A percentile compares a stretch with the other conserved stretches of the same genome.
Evolutionary conservation across 2,797 vertebrate genomes (phyloP).

Genomic region (Chaunax sp.): DNA sequence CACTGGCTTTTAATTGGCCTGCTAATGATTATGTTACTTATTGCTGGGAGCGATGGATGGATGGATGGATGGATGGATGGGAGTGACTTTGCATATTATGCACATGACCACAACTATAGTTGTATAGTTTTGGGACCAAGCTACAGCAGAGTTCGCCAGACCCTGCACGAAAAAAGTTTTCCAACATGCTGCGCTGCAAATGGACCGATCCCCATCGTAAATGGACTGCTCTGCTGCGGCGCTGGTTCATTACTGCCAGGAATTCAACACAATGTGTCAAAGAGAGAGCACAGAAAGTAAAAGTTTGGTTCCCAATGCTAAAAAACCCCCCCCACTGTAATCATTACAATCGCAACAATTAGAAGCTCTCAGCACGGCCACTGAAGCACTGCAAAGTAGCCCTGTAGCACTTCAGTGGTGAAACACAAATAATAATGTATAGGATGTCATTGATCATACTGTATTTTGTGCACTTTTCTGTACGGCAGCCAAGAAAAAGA

Average conservation of each 20-base stretch:
- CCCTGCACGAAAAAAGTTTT: constrained; percentile 36
- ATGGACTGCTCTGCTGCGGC: constrained; percentile 33
- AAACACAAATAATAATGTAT: constrained; percentile 11
- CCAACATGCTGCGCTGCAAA: constrained; percentile 55
- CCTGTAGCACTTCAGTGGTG: constrained; percentile 1
- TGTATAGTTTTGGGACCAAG: constrained; percentile 25
- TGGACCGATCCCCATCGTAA: constrained; percentile 40
- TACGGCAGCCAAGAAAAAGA: constrained; percentile 16
- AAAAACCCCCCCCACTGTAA: constrained; percentile 17
- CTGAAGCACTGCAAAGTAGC: constrained; percentile 18
- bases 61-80: constrained; percentile 29
- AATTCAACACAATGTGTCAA: constrained; percentile 17
- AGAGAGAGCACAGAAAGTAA: constrained; percentile 43
- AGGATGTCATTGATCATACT: not conserved
- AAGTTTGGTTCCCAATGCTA: constrained; percentile 36
- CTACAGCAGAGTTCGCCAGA: constrained; percentile 35
- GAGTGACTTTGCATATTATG: constrained; percentile 23
- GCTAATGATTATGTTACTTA: constrained; percentile 67
- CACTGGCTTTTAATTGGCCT: constrained; percentile 82
- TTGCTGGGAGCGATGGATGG: constrained; percentile 59
- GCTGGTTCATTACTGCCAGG: constrained; percentile 54
- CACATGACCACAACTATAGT: constrained; percentile 17
- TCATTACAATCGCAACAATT: constrained; percentile 22
- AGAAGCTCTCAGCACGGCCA: constrained; percentile 14
- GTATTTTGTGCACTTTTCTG: constrained; percentile 7